A percentile compares a stretch with the other conserved stretches of the same genome.
These are phyloP conservation scores for Campoplex capitator DNA, from an alignment of 2,888 invertebrate genomes.

Conservation along the genomic window DNA sequence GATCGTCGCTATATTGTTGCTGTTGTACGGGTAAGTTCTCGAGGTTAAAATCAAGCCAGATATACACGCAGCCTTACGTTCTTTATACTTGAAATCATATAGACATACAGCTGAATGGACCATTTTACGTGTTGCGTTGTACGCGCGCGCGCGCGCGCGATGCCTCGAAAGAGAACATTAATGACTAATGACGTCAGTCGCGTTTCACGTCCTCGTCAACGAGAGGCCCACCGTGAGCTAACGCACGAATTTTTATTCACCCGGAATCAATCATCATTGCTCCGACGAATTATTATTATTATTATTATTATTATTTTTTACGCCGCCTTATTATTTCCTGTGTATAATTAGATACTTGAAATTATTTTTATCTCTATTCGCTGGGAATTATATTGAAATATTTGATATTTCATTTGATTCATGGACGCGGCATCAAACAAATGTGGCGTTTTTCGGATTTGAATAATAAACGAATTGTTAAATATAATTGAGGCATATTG, in stretches of 20 bases:
- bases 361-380: background rate
- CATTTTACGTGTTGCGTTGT: constrained; percentile 10
- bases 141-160: constrained; percentile 13
- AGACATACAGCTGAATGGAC: background rate
- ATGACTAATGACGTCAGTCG: constrained; percentile 77
- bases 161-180: constrained; percentile 69
- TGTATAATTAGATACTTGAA: background rate
- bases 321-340: background rate
- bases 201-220: constrained; percentile 14
- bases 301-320: background rate
- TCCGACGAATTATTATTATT: background rate
- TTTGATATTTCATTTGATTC: background rate
- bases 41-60: constrained; percentile 42
- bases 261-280: constrained; percentile 1
- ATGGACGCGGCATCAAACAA: background rate
- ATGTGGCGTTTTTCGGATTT: background rate
- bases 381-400: background rate
- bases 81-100: constrained; percentile 15
- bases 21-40: constrained; percentile 23
- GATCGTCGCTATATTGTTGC: background rate
- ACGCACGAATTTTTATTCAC: constrained; percentile 18
- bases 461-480: background rate
- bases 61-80: constrained; percentile 11
- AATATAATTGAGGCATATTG: background rate
- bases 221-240: background rate